A percentile compares a stretch with the other conserved stretches of the same genome.
Evolutionary conservation across 1,140 invertebrate species (phyloP).

Genomic region (Portunus trituberculatus): DNA sequence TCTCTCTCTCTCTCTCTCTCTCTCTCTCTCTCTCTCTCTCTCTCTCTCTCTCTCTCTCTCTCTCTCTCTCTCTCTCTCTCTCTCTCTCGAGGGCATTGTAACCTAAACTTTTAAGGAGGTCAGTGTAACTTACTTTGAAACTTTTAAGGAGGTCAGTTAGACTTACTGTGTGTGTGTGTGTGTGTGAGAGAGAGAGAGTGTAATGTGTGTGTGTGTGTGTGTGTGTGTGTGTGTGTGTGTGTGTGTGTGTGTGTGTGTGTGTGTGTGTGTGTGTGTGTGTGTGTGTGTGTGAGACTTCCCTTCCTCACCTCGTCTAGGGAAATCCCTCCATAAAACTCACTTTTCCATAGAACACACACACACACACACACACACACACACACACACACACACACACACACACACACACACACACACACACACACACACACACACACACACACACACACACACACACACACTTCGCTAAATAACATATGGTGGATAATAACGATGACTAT

Average conservation of each 20-base stretch:
- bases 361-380: slow-evolving; percentile 20
- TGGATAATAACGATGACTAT: no score
- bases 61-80: slow-evolving; percentile 20
- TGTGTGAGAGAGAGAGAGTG: no score
- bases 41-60: slow-evolving; percentile 20
- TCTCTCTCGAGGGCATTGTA: background rate
- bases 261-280: no score
- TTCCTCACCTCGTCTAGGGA: background rate
- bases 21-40: slow-evolving; percentile 20
- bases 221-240: no score
- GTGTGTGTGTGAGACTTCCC: background rate
- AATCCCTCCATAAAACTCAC: background rate
- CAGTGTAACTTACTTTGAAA: background rate
- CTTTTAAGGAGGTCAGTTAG: slow-evolving; percentile 3
- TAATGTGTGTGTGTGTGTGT: no score
- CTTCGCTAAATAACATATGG: background rate
- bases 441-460: slow-evolving; percentile 20
- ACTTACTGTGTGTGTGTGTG: background rate
- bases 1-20: slow-evolving; percentile 20
- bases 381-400: slow-evolving; percentile 20
- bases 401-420: slow-evolving; percentile 6
- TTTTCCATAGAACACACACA: background rate
- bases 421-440: slow-evolving; percentile 20
- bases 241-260: no score
- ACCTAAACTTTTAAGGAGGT: slow-evolving; percentile 13